phyloP scores from a whole-genome alignment of 2,888 invertebrate species.

The Conops quadrifasciatus region DNA sequence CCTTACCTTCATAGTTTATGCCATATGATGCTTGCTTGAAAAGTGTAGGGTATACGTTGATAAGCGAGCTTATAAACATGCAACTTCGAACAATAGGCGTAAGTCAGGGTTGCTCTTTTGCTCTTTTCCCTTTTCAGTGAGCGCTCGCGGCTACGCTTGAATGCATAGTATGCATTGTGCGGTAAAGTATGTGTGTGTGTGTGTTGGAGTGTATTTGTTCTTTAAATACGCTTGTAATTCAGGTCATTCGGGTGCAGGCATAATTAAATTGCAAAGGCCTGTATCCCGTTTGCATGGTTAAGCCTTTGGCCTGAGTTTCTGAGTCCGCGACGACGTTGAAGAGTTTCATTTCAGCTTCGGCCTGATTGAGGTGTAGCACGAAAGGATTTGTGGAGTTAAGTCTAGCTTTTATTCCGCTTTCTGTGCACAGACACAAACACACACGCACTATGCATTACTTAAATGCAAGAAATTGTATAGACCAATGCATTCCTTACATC shows the following conservation, averaged over 20 bases:
- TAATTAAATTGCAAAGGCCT: conserved; percentile 43
- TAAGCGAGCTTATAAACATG: background rate
- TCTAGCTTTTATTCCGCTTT: background rate
- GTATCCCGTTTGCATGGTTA: conserved; percentile 22
- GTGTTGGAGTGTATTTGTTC: background rate
- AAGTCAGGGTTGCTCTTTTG: background rate
- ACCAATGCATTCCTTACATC: background rate
- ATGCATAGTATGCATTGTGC: background rate
- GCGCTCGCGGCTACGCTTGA: conserved; percentile 1
- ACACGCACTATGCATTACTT: background rate
- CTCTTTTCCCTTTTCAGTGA: background rate
- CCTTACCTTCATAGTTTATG: too few species aligned
- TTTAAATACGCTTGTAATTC: conserved; percentile 27
- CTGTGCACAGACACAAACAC: conserved; percentile 3
- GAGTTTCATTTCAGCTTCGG: background rate
- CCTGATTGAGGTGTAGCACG: conserved; percentile 21
- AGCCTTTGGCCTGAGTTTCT: background rate
- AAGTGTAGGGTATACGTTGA: background rate
- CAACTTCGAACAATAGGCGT: conserved; percentile 1
- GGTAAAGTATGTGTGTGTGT: conserved; percentile 11
- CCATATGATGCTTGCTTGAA: background rate
- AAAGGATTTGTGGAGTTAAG: background rate
- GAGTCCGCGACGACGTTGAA: background rate
- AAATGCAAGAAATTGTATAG: background rate
- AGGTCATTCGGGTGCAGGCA: conserved; percentile 32